phyloP scores from a whole-genome alignment of 23 tunicate genomes.

The Oikopleura dioica region DNA sequence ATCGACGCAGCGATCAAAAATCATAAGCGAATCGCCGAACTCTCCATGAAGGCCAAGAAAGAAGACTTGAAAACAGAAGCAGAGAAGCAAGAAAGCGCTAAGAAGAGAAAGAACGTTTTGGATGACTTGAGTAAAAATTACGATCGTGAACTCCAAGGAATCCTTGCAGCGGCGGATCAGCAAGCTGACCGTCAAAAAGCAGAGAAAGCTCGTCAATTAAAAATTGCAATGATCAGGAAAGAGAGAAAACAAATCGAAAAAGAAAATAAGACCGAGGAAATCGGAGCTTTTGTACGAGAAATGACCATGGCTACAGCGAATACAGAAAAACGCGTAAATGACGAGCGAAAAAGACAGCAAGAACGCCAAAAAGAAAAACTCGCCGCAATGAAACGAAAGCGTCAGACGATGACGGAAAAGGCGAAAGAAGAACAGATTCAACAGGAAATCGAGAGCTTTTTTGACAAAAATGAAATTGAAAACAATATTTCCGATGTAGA shows the following conservation, averaged over 20 bases:
- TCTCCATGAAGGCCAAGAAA: not conserved
- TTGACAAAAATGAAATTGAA: not conserved
- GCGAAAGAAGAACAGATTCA: not conserved
- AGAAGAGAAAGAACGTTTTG: not conserved
- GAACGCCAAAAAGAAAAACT: not conserved
- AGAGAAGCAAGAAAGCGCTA: not conserved
- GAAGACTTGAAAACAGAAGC: not conserved
- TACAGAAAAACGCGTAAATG: not conserved
- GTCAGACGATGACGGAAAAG: not conserved
- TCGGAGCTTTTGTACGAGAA: not conserved
- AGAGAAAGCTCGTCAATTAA: not conserved
- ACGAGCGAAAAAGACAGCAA: not conserved
- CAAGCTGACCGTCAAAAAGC: not conserved
- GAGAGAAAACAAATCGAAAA: not conserved
- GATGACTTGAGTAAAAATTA: not conserved
- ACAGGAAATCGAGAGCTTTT: not conserved
- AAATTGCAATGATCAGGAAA: not conserved
- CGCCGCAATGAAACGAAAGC: not conserved
- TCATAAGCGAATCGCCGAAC: not conserved
- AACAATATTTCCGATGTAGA: not conserved
- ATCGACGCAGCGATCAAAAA: conserved; percentile 1
- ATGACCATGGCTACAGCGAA: not conserved
- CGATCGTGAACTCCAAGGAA: not conserved
- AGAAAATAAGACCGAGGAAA: not conserved
- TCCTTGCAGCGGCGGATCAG: not conserved